These are phyloP conservation scores for Formicarius rufipectus DNA, from an alignment of 2,113 vertebrate species.

Conservation along the genomic window DNA sequence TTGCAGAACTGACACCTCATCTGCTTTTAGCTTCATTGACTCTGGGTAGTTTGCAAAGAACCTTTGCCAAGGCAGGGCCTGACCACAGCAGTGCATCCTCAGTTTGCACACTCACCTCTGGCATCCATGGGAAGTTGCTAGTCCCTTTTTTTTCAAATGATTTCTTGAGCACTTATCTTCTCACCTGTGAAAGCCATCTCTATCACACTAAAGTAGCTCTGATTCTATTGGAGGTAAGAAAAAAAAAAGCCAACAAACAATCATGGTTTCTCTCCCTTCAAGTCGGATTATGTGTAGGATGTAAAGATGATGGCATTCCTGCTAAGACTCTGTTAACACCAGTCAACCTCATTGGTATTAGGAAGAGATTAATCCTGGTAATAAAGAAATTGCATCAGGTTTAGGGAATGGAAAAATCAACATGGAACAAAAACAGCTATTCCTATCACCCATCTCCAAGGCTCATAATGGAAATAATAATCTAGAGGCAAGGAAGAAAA, in stretches of 20 bases:
- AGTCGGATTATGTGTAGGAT: neutral
- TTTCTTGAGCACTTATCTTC: neutral
- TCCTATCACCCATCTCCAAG: neutral
- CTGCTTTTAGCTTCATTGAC: neutral
- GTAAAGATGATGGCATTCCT: neutral
- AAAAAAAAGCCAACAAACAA: neutral
- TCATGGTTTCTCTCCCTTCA: neutral
- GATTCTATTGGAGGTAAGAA: neutral
- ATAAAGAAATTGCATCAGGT: neutral
- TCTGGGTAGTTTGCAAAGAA: neutral
- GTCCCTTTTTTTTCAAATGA: neutral
- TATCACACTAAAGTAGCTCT: neutral
- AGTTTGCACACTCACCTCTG: neutral
- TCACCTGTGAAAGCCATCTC: neutral
- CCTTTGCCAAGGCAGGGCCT: neutral
- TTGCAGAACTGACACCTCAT: neutral
- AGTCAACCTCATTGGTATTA: neutral
- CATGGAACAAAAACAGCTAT: neutral
- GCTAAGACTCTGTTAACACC: neutral
- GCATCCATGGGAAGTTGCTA: neutral
- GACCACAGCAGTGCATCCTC: accelerated
- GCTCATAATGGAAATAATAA: neutral
- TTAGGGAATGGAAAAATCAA: neutral
- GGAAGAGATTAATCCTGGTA: neutral
- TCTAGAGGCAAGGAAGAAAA: neutral